Conservation (phyloP, 2,113 vertebrate species). For the Hippocampus mohnikei region DNA sequence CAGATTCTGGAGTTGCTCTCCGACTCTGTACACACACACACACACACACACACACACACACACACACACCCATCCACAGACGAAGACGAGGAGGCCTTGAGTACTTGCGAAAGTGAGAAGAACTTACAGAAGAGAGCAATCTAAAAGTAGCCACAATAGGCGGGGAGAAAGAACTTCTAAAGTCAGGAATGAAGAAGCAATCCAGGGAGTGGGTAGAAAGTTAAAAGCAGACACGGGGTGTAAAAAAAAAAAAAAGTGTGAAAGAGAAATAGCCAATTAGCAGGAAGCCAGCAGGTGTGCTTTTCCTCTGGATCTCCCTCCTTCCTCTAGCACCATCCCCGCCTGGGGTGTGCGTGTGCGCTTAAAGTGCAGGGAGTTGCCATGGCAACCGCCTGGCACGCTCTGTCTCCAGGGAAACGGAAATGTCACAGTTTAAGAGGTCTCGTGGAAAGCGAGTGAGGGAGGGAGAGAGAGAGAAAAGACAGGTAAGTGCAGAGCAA, state of each 20-base stretch:
- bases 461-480: constrained; percentile 37
- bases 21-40: constrained; percentile 5
- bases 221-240: constrained; percentile 48
- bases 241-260: constrained; percentile 33
- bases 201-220: constrained; percentile 51
- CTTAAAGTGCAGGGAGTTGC: constrained; percentile 76
- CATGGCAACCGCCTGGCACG: constrained; percentile 76
- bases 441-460: constrained; percentile 64
- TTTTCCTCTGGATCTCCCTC: constrained; percentile 55
- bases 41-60: not conserved
- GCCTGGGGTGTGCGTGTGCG: constrained; percentile 44
- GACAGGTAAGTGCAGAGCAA: constrained; percentile 53
- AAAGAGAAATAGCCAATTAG: constrained; percentile 77
- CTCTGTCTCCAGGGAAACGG: constrained; percentile 79
- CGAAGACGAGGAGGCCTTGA: not conserved
- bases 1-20: constrained; percentile 31
- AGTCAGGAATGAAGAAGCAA: constrained; percentile 25
- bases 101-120: not conserved
- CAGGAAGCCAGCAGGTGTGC: constrained; percentile 76
- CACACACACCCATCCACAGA: no score
- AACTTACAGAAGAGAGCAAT: constrained; percentile 6
- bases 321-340: constrained; percentile 35
- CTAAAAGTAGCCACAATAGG: constrained; percentile 13
- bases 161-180: constrained; percentile 18
- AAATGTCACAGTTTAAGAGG: constrained; percentile 81